phyloP scores from a whole-genome alignment of 1,140 invertebrate genomes.

The Carcinoscorpius rotundicauda region DNA sequence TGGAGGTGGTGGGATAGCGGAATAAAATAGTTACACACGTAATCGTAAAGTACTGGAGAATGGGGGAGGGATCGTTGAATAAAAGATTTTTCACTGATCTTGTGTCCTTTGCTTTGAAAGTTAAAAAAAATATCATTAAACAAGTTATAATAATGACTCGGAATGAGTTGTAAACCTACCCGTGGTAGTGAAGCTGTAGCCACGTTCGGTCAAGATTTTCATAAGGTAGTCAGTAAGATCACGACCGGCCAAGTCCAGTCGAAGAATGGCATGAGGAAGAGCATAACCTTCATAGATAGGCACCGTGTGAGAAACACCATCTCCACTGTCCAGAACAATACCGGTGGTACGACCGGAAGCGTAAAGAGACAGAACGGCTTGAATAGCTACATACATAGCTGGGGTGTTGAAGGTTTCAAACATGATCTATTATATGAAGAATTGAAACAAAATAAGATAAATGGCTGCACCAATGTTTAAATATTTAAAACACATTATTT shows the following conservation, averaged over 20 bases:
- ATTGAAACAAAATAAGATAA: conserved; percentile 4
- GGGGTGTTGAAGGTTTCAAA: conserved; percentile 60
- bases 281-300: conserved; percentile 78
- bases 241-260: conserved; percentile 82
- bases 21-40: too few species aligned
- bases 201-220: conserved; percentile 91
- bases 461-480: background rate
- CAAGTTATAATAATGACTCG: conserved; percentile 4
- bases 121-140: background rate
- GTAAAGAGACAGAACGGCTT: conserved; percentile 82
- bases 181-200: conserved; percentile 92
- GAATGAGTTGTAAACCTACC: conserved; percentile 10
- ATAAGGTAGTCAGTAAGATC: conserved; percentile 92
- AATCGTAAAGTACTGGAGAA: too few species aligned
- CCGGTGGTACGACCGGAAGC: conserved; percentile 90
- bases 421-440: conserved; percentile 34
- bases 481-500: too few species aligned
- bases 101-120: too few species aligned
- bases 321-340: conserved; percentile 82
- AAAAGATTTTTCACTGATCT: too few species aligned
- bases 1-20: too few species aligned
- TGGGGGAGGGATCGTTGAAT: too few species aligned
- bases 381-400: conserved; percentile 86
- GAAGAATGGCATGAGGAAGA: conserved; percentile 62
- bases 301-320: conserved; percentile 90